Percentiles rank a stretch among this genome's conserved stretches.
Conservation (phyloP, 2,888 invertebrate species). For the Nebria brevicollis region DNA sequence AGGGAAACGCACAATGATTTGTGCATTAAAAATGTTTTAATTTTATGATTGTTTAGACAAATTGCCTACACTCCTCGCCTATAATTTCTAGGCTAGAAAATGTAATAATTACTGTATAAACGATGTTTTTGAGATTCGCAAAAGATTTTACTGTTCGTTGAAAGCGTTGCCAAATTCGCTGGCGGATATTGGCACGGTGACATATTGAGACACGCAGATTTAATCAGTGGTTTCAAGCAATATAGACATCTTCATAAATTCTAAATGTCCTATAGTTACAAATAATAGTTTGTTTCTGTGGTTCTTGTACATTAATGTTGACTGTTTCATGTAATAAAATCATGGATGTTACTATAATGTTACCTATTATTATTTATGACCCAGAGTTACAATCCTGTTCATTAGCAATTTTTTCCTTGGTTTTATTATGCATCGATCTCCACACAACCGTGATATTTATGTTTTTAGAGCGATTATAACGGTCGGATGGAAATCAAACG, state of each 20-base stretch:
- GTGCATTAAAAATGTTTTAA: no score
- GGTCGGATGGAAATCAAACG: background rate
- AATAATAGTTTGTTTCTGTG: constrained; percentile 42
- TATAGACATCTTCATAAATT: background rate
- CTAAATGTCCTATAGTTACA: constrained; percentile 9
- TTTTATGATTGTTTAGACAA: no score
- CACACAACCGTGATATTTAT: background rate
- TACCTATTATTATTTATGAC: background rate
- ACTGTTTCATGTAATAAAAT: constrained; percentile 47
- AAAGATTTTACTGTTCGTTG: background rate
- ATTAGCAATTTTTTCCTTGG: background rate
- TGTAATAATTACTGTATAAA: no score
- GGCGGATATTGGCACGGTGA: background rate
- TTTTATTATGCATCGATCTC: constrained; percentile 12
- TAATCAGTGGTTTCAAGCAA: background rate
- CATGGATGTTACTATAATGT: constrained; percentile 34
- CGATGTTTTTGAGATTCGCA: background rate
- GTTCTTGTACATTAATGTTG: constrained; percentile 47
- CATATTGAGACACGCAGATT: background rate
- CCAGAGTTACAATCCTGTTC: no score
- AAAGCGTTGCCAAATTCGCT: background rate
- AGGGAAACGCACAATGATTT: no score
- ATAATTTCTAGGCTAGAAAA: no score
- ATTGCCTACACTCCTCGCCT: no score
- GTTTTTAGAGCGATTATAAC: background rate